Evolutionary conservation across 2,797 vertebrate genomes (phyloP).

Genomic region (Lepus oiostolus): DNA sequence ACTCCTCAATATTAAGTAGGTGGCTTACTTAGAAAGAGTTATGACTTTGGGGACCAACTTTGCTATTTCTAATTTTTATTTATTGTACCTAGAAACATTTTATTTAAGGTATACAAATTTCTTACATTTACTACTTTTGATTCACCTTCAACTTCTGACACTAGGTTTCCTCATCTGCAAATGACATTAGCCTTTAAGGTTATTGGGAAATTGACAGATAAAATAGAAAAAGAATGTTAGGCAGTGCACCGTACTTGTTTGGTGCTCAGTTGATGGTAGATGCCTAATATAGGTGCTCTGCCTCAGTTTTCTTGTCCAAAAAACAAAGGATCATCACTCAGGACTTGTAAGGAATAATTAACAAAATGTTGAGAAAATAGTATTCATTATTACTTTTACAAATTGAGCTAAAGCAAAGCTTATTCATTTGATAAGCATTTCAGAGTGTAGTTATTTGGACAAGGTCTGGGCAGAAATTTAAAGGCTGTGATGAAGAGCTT

Average conservation of each 20-base stretch:
- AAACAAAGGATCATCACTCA: background rate
- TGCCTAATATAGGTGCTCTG: background rate
- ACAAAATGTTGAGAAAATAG: constrained; percentile 34
- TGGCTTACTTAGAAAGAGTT: constrained; percentile 11
- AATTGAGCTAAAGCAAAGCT: background rate
- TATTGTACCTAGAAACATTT: too few relatives aligned
- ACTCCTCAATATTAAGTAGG: background rate
- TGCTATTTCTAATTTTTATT: background rate
- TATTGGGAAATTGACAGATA: background rate
- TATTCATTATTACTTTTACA: background rate
- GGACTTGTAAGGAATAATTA: background rate
- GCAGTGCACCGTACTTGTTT: background rate
- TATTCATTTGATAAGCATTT: constrained; percentile 63
- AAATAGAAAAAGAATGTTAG: background rate
- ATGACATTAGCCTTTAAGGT: background rate
- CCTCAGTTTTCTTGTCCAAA: background rate
- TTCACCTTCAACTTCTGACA: background rate
- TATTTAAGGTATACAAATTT: too few relatives aligned
- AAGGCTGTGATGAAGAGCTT: constrained; percentile 54
- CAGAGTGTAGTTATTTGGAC: constrained; percentile 59
- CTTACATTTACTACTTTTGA: background rate
- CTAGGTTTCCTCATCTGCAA: constrained; percentile 49
- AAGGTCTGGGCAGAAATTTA: constrained; percentile 50
- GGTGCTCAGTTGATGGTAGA: background rate
- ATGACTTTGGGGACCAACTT: background rate